Evolutionary conservation across 2,888 invertebrate species (phyloP).

Genomic region (Neria commutata): DNA sequence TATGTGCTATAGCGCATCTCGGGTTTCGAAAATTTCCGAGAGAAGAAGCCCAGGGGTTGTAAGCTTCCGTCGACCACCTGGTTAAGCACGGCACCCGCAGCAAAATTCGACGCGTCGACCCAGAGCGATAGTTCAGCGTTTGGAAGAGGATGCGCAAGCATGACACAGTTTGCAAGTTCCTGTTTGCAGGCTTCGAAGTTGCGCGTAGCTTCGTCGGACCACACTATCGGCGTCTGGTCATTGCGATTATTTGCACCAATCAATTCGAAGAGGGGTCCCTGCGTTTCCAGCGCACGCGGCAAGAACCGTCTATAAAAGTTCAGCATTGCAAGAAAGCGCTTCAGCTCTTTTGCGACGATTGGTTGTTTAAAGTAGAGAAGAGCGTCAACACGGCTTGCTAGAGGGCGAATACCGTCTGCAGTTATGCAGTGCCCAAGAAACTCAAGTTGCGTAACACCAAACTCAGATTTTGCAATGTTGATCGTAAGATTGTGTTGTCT

Average conservation of each 20-base stretch:
- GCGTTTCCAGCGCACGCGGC: constrained; percentile 10
- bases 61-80: background rate
- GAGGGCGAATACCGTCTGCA: background rate
- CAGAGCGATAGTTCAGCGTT: constrained; percentile 10
- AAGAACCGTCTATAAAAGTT: constrained; percentile 15
- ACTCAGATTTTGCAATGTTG: background rate
- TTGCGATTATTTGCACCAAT: constrained; percentile 12
- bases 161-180: constrained; percentile 4
- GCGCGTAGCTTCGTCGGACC: constrained; percentile 3
- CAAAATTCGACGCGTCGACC: constrained; percentile 17
- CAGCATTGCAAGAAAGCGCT: constrained; percentile 9
- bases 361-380: constrained; percentile 5
- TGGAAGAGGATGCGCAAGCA: constrained; percentile 11
- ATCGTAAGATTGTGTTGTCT: background rate
- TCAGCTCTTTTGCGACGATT: constrained; percentile 10
- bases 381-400: constrained; percentile 6
- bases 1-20: constrained; percentile 51
- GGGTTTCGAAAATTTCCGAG: constrained; percentile 36
- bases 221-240: background rate
- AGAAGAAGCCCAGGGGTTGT: constrained; percentile 33
- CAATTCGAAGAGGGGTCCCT: constrained; percentile 6
- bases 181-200: constrained; percentile 16
- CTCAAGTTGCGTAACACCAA: background rate
- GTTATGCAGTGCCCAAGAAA: constrained; percentile 1
- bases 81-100: constrained; percentile 14